Evolutionary conservation across 2,888 invertebrate species (phyloP).

Genomic region (Lepidochrysops patricia): DNA sequence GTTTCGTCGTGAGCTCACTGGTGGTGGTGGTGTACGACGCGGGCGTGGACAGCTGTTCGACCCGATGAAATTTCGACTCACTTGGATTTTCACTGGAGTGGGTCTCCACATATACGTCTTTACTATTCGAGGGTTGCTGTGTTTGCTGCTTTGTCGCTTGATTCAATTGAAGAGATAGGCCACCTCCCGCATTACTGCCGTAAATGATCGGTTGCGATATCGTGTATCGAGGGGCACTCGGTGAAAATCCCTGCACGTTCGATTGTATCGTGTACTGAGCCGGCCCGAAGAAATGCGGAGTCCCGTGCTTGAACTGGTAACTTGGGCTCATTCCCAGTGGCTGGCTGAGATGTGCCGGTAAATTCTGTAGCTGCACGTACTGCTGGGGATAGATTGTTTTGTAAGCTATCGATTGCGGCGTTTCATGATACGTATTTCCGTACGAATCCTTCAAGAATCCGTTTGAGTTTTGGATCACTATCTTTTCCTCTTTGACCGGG

Average conservation of each 20-base stretch:
- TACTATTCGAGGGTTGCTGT: conserved; percentile 43
- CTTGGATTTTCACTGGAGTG: conserved; percentile 32
- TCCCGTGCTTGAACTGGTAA: conserved; percentile 40
- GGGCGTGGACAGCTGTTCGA: conserved; percentile 23
- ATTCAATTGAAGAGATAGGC: conserved; percentile 24
- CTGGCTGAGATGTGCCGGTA: conserved; percentile 58
- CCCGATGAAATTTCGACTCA: conserved; percentile 36
- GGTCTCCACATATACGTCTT: conserved; percentile 37
- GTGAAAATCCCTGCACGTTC: conserved; percentile 35
- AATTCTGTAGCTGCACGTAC: conserved; percentile 52
- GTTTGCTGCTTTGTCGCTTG: conserved; percentile 26
- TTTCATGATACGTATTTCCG: conserved; percentile 51
- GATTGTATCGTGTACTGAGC: conserved; percentile 41
- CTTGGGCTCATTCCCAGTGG: conserved; percentile 46
- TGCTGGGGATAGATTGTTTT: conserved; percentile 53
- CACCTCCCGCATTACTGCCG: conserved; percentile 36
- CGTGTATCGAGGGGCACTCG: conserved; percentile 34
- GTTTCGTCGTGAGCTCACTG: conserved; percentile 23
- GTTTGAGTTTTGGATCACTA: conserved; percentile 39
- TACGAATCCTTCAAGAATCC: conserved; percentile 58
- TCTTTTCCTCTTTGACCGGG: conserved; percentile 43
- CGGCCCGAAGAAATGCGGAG: conserved; percentile 43
- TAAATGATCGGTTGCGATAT: conserved; percentile 40
- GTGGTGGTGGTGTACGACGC: not conserved
- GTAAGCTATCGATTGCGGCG: conserved; percentile 46